Evolutionary conservation across 2,797 vertebrate species (phyloP).

Genomic region (Myotis findleyi): DNA sequence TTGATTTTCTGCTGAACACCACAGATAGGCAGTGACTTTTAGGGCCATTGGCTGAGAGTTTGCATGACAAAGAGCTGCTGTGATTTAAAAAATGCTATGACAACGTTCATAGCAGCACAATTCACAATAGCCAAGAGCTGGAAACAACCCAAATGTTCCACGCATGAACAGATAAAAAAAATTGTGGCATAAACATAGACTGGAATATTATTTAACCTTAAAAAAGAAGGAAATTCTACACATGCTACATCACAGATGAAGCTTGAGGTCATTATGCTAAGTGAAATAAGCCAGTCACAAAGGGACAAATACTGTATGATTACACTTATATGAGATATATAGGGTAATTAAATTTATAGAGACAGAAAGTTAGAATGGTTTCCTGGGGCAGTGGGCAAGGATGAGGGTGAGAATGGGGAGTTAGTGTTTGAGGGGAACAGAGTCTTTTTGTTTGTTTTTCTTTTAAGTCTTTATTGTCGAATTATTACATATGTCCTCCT

Average conservation of each 20-base stretch:
- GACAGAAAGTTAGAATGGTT: background rate
- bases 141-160: background rate
- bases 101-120: background rate
- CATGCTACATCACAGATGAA: background rate
- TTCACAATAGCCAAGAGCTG: background rate
- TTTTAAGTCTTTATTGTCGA: too few species aligned
- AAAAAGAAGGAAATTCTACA: background rate
- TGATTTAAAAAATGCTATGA: background rate
- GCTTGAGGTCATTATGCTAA: background rate
- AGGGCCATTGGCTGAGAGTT: background rate
- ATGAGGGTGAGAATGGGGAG: background rate
- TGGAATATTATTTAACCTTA: background rate
- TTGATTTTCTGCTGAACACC: background rate
- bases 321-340: background rate
- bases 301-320: background rate
- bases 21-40: background rate
- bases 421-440: background rate
- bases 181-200: background rate
- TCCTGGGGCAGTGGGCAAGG: background rate
- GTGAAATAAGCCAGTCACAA: slow-evolving; percentile 16
- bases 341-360: background rate
- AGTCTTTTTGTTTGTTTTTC: too few species aligned
- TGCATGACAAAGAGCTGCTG: background rate
- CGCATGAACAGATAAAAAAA: background rate
- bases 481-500: too few species aligned